Percentiles rank a stretch among this genome's conserved stretches.
Conservation (phyloP, 1,140 invertebrate species). For the Microplitis demolitor region DNA sequence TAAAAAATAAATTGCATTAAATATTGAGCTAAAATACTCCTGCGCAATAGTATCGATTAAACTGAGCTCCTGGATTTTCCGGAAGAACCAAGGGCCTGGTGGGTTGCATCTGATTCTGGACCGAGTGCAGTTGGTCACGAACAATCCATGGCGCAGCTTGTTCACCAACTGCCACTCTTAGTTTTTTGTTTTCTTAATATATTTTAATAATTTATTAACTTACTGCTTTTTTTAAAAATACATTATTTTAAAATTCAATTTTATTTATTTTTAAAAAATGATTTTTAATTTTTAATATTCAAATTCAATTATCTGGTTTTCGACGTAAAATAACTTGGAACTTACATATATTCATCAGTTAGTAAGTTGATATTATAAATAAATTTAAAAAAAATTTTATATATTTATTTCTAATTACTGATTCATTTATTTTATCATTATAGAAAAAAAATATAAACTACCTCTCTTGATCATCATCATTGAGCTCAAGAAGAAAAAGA, state of each 20-base stretch:
- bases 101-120: constrained; percentile 29
- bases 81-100: not conserved
- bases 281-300: too few species aligned
- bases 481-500: constrained; percentile 19
- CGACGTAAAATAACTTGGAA: too few species aligned
- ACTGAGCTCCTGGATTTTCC: not conserved
- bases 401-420: not conserved
- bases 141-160: constrained; percentile 25
- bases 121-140: constrained; percentile 35
- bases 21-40: constrained; percentile 2
- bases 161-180: constrained; percentile 32
- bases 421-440: not conserved
- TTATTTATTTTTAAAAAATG: too few species aligned
- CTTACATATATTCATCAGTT: too few species aligned
- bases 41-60: constrained; percentile 31
- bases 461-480: not conserved
- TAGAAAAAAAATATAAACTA: not conserved
- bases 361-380: too few species aligned
- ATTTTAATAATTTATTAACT: not conserved
- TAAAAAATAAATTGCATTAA: not conserved
- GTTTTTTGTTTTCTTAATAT: constrained; percentile 10
- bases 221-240: not conserved
- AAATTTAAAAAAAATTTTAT: too few species aligned
- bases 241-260: not conserved
- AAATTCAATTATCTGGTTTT: too few species aligned